A percentile compares a stretch with the other conserved stretches of the same genome.
phyloP scores from a whole-genome alignment of 2,113 vertebrate species.

The Dermatemys mawii region DNA sequence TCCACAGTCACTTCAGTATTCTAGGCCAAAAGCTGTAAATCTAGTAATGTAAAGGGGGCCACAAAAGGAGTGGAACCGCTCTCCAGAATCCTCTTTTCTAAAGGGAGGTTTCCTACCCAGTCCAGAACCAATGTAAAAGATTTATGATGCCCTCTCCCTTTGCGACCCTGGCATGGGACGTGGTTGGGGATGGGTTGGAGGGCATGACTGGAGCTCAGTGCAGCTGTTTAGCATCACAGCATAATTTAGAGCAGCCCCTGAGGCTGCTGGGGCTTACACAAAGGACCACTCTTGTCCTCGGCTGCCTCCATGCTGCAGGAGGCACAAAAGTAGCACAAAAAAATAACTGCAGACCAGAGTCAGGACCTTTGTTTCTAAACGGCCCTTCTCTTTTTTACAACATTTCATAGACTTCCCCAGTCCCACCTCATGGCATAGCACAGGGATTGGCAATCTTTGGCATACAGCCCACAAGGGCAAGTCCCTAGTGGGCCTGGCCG shows the following conservation, averaged over 20 bases:
- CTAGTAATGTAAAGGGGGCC: background rate
- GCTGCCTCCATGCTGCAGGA: background rate
- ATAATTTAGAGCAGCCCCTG: background rate
- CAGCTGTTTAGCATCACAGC: background rate
- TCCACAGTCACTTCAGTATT: background rate
- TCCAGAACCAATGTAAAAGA: background rate
- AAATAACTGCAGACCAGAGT: background rate
- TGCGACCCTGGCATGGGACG: background rate
- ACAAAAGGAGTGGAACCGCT: background rate
- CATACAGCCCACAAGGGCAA: too few species aligned
- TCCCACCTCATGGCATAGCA: background rate
- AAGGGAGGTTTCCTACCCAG: rapidly evolving
- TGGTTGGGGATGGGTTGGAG: background rate
- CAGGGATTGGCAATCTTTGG: too few species aligned
- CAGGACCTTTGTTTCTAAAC: background rate
- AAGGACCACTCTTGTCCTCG: background rate
- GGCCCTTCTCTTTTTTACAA: background rate
- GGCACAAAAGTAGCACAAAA: background rate
- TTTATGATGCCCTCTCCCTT: background rate
- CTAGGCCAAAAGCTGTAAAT: background rate
- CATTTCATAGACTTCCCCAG: background rate
- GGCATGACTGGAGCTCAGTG: background rate
- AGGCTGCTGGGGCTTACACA: background rate
- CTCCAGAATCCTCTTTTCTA: rapidly evolving
- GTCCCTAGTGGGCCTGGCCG: too few species aligned